phyloP scores from a whole-genome alignment of 1,140 invertebrate species.

The Venturia canescens region DNA sequence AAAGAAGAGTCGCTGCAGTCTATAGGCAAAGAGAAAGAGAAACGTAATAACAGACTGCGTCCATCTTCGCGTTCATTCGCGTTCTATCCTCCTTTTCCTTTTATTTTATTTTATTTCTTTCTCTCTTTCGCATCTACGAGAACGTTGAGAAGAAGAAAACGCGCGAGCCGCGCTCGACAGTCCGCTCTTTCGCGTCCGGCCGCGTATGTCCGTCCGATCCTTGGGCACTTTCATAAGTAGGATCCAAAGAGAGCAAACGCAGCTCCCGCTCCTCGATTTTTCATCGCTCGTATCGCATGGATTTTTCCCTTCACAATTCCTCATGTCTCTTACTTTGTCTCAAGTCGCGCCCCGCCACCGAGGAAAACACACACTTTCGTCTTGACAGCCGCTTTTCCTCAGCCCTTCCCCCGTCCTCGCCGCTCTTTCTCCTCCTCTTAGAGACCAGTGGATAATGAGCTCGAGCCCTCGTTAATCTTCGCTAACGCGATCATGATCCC shows the following conservation, averaged over 20 bases:
- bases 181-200: constrained; percentile 51
- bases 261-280: constrained; percentile 64
- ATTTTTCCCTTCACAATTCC: background rate
- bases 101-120: constrained; percentile 19
- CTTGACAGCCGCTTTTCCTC: constrained; percentile 9
- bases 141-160: constrained; percentile 20
- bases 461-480: constrained; percentile 33
- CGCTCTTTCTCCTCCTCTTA: background rate
- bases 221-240: constrained; percentile 63
- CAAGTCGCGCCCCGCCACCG: constrained; percentile 19
- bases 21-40: constrained; percentile 56
- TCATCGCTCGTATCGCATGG: constrained; percentile 59
- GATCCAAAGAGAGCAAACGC: constrained; percentile 40
- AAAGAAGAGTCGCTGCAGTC: constrained; percentile 29
- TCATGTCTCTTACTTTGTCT: constrained; percentile 24
- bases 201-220: constrained; percentile 60
- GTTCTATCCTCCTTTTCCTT: constrained; percentile 50
- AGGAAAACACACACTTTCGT: background rate
- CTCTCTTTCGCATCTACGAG: constrained; percentile 10
- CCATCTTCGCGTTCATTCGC: constrained; percentile 62
- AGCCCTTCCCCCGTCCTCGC: background rate
- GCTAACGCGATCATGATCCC: constrained; percentile 33
- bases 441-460: background rate
- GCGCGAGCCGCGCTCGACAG: constrained; percentile 32
- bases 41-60: constrained; percentile 75